These are phyloP conservation scores for Caracal caracal DNA, from an alignment of 2,113 vertebrate genomes.

Conservation along the genomic window DNA sequence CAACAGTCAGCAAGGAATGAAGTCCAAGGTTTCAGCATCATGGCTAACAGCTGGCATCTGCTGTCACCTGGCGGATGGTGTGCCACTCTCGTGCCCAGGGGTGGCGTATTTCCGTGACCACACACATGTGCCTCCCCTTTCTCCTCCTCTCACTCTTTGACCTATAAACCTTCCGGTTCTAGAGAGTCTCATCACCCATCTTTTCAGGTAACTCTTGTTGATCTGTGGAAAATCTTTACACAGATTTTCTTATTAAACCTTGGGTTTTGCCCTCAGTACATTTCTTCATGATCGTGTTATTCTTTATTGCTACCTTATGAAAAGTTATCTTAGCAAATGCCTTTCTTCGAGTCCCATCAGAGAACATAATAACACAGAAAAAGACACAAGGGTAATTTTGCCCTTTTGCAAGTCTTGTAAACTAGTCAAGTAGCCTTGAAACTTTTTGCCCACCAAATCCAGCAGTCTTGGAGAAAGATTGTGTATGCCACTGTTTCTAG, in stretches of 20 bases:
- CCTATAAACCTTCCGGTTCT: not conserved
- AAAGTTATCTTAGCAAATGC: not conserved
- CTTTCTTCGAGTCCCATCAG: not conserved
- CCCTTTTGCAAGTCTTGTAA: not conserved
- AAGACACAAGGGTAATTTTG: not conserved
- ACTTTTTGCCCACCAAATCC: not conserved
- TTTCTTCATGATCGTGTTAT: not conserved
- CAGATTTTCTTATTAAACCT: not conserved
- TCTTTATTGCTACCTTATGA: not conserved
- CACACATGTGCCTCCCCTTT: fast-evolving
- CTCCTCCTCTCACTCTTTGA: not conserved
- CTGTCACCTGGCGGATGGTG: not conserved
- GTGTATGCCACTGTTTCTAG: not conserved
- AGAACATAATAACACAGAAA: not conserved
- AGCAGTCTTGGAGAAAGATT: not conserved
- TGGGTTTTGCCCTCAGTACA: not conserved
- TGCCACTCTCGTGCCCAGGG: not conserved
- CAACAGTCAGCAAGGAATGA: not conserved
- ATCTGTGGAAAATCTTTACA: not conserved
- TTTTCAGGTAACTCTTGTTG: not conserved
- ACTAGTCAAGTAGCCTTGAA: not conserved
- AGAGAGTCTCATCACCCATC: not conserved
- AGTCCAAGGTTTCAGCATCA: not conserved
- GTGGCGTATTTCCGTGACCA: fast-evolving
- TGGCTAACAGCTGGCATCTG: not conserved